Evolutionary conservation across 1,140 invertebrate genomes (phyloP), one percentile per base, ranked within the genome.

Genomic region (Globodera ellingtonae): DNA sequence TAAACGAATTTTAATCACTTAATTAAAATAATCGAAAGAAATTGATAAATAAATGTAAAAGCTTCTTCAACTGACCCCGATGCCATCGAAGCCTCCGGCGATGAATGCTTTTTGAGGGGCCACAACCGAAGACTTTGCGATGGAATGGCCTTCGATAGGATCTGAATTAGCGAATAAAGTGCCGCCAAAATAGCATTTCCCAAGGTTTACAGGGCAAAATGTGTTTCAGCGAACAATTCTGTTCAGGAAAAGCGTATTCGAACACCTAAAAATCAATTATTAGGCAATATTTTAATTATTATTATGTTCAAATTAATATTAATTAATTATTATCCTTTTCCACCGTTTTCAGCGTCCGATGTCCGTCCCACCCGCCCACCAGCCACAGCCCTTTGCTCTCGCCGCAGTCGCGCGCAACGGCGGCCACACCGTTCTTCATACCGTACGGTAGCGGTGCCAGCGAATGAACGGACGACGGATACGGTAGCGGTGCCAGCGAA

Each of bases 81-180:
- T 47, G 67, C 67, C 67, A 13, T 70, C 67, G 67, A 70, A 70
- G 24, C 67, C 67, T n/a, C 67, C 67, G n/a, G 67, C 21, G 35
- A 70, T 70, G 24, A 70, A 70, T 47, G 67, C 67, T 21, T 44
- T 70, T 70, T 47, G 35, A 13, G 67, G 67, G 35, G 67, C 67
- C 67, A 47, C 67, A 9, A 70, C 4, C 9, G 35, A 13, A 10
- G 67, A 70, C 67, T 70, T 9, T 10, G 67, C 67, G 3, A 70
- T 35, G n/a, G 67, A 70, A 70, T 70, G 67, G 67, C 67, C 67
- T 47, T 70, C 67, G 46, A 70, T 10, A 7, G 67, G 24, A 21
- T 47, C 67, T 70, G 67, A 70, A 70, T 70, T 44, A 70, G 67
- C 21, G n/a, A 70, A 70, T 15, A 24, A 44, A 6, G 13, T 62